Conservation (phyloP, 1,140 invertebrate species). For the Neodiprion lecontei region DNA sequence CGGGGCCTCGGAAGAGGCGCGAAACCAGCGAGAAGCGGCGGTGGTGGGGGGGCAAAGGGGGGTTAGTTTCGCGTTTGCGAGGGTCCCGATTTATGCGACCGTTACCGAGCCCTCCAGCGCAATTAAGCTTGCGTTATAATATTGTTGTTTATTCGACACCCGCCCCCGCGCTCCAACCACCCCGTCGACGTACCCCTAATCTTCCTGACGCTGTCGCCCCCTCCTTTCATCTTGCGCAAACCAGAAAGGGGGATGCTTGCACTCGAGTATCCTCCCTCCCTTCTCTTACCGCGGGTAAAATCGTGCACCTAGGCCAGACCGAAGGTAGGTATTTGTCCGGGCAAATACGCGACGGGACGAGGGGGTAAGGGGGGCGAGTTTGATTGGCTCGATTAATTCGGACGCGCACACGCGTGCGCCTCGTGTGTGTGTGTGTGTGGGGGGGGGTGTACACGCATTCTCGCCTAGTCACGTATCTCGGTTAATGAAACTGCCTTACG, state of each 20-base stretch:
- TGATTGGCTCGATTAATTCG: constrained; percentile 49
- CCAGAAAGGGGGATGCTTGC: neutral
- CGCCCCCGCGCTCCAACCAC: constrained; percentile 30
- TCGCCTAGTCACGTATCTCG: constrained; percentile 50
- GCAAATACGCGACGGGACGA: neutral
- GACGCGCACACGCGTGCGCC: constrained; percentile 21
- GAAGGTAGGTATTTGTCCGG: neutral
- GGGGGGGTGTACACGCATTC: constrained; percentile 32
- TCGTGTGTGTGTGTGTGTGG: too few species aligned
- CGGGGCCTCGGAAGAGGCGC: constrained; percentile 36
- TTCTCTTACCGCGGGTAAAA: constrained; percentile 19
- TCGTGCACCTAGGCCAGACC: constrained; percentile 31
- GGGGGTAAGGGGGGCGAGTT: neutral
- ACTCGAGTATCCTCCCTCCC: neutral
- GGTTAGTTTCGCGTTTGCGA: constrained; percentile 34
- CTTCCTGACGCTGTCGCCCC: constrained; percentile 48
- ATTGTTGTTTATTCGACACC: constrained; percentile 58
- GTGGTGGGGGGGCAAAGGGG: constrained; percentile 17
- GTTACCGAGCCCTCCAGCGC: constrained; percentile 57
- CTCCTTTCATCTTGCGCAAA: constrained; percentile 30
- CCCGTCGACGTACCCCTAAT: constrained; percentile 43
- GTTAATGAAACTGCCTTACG: constrained; percentile 26
- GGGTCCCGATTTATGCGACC: constrained; percentile 54
- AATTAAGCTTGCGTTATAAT: constrained; percentile 63
- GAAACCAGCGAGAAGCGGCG: constrained; percentile 25